Evolutionary conservation across 2,888 invertebrate species (phyloP), one percentile per base, ranked within the genome.

Genomic region (Prenolepis imparis): DNA sequence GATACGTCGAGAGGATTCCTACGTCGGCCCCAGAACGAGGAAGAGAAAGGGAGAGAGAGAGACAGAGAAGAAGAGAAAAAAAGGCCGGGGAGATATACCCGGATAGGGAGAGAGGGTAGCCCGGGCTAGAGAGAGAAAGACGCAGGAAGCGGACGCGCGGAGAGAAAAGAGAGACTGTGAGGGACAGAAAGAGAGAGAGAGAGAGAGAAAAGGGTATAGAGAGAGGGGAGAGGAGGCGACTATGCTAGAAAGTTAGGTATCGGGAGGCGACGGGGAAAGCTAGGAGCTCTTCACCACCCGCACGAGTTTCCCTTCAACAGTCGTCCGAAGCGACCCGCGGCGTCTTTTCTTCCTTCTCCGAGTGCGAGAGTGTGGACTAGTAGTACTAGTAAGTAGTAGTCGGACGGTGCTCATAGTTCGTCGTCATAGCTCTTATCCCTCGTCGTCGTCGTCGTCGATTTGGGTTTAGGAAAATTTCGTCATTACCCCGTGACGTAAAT

Each of bases 201-300:
- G 61, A n/a, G 18, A 70, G 41, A 61, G 61, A 74, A 64, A 3
- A 28, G 83, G 61, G 52, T 44, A 3, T 3, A 5, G 36, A 28
- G 5, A 5, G 36, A 64, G 81, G 68, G 52, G 75, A 63, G 52
- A 44, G 70, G 86, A 72, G 73, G 77, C 86, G 78, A 70, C 72
- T 73, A 36, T 78, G 86, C 72, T 90, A 90, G 89, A 90, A 90
- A 90, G 85, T 87, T 80, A 84, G 57, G 85, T 68, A 70, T 70
- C 78, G 70, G 57, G 84, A 87, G 86, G 85, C 84, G 75, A 88
- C 88, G 90, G 87, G 90, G 85, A 89, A 89, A 89, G 87, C 72
- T 80, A 85, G 86, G 86, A 83, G 84, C 87, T 52, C 48, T 85
- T 85, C 88, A 89, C 90, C 90, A 90, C 90, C 90, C 90, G 90